Evolutionary conservation across 1,140 invertebrate species (phyloP).

Genomic region (Parasteatoda tepidariorum): DNA sequence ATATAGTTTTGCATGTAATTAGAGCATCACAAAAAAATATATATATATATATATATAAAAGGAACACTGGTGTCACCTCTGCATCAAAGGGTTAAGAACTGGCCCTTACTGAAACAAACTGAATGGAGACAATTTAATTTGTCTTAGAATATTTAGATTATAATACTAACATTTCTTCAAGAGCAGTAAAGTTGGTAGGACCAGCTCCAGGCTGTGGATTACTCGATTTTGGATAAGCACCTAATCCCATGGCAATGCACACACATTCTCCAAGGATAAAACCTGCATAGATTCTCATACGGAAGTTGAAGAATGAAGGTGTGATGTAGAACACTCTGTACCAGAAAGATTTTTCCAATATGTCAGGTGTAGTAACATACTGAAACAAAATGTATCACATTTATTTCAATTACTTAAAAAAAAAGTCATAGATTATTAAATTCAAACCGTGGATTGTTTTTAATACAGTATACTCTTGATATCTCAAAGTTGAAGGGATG

Average conservation of each 20-base stretch:
- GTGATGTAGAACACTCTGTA: conserved; percentile 88
- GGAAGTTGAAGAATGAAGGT: conserved; percentile 87
- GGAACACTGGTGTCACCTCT: no score
- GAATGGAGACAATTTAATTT: no score
- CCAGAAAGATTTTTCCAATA: conserved; percentile 76
- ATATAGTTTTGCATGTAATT: no score
- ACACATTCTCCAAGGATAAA: conserved; percentile 90
- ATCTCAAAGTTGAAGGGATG: no score
- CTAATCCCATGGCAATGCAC: conserved; percentile 89
- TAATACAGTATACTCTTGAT: no score
- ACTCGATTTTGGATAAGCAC: conserved; percentile 84
- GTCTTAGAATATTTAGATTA: neutral
- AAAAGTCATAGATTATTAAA: no score
- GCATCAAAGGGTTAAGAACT: no score
- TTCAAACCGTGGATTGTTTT: no score
- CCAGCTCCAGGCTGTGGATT: conserved; percentile 82
- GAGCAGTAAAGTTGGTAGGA: conserved; percentile 74
- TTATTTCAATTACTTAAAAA: no score
- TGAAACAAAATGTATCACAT: conserved; percentile 70
- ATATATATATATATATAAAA: no score
- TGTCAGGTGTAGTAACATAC: conserved; percentile 79
- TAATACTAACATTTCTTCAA: conserved; percentile 68
- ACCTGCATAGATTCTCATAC: conserved; percentile 89
- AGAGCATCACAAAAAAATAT: no score
- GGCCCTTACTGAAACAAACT: no score